These are phyloP conservation scores for Motacilla alba DNA, from an alignment of 2,113 vertebrate genomes.

Conservation along the genomic window DNA sequence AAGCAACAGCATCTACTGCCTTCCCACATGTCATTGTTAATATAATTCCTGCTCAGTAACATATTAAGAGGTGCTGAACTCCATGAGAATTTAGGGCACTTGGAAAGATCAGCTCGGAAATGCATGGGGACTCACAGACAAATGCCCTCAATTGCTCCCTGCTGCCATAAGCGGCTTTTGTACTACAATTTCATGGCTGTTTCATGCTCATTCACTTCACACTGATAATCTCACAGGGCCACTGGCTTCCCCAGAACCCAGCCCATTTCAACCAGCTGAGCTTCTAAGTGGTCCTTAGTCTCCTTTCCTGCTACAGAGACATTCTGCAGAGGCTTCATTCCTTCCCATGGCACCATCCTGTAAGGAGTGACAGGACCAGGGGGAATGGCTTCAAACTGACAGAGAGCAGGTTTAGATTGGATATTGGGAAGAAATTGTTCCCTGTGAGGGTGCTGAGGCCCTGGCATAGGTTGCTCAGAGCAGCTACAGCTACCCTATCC, in stretches of 20 bases:
- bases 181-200: neutral
- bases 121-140: neutral
- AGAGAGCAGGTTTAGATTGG: fast-evolving
- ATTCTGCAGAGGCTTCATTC: neutral
- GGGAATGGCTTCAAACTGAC: neutral
- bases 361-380: neutral
- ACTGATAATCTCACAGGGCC: neutral
- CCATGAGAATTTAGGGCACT: slow-evolving; percentile 38
- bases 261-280: neutral
- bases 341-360: neutral
- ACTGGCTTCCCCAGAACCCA: neutral
- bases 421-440: fast-evolving
- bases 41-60: slow-evolving; percentile 9
- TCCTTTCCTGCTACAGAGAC: neutral
- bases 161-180: slow-evolving; percentile 30
- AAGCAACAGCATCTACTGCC: neutral
- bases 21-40: neutral
- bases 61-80: slow-evolving; percentile 45
- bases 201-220: neutral
- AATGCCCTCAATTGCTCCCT: slow-evolving; percentile 44
- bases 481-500: neutral
- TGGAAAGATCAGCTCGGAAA: slow-evolving; percentile 17
- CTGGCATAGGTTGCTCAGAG: neutral
- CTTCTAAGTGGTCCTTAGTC: neutral
- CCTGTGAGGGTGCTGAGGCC: fast-evolving